These are phyloP conservation scores for Anguilla marmorata DNA, from an alignment of 2,797 vertebrate species.

Conservation along the genomic window DNA sequence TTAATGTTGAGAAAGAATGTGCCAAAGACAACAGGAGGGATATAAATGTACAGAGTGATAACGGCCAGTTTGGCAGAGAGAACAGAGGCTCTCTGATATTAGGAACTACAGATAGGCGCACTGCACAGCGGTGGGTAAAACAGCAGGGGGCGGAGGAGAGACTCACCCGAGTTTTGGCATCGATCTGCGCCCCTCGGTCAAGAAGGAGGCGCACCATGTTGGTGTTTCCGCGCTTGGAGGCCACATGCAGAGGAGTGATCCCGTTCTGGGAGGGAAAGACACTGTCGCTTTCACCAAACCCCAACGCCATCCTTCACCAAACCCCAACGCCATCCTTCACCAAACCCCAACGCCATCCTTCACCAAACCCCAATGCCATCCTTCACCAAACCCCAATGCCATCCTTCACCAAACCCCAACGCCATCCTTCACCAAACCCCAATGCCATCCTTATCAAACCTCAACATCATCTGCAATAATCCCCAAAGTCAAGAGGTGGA, in stretches of 20 bases:
- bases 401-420: not conserved
- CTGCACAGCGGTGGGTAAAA: not conserved
- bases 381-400: not conserved
- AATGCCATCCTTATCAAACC: not conserved
- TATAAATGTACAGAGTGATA: not conserved
- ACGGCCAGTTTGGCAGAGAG: not conserved
- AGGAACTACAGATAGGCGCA: not conserved
- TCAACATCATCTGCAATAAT: not conserved
- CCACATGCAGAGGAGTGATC: constrained; percentile 96
- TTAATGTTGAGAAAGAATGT: not conserved
- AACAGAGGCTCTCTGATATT: not conserved
- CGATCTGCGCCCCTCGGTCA: constrained; percentile 93
- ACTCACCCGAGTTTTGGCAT: constrained; percentile 96
- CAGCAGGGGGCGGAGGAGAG: not conserved
- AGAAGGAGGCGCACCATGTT: constrained; percentile 96
- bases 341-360: not conserved
- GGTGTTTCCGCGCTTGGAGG: constrained; percentile 96
- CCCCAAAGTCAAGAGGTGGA: too few relatives aligned
- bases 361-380: not conserved
- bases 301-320: not conserved
- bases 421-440: not conserved
- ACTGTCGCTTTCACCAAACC: not conserved
- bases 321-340: not conserved
- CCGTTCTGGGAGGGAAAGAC: constrained; percentile 79
- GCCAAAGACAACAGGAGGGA: not conserved